Evolutionary conservation across 2,797 vertebrate genomes (phyloP).

Genomic region (Enteromius argenteus): DNA sequence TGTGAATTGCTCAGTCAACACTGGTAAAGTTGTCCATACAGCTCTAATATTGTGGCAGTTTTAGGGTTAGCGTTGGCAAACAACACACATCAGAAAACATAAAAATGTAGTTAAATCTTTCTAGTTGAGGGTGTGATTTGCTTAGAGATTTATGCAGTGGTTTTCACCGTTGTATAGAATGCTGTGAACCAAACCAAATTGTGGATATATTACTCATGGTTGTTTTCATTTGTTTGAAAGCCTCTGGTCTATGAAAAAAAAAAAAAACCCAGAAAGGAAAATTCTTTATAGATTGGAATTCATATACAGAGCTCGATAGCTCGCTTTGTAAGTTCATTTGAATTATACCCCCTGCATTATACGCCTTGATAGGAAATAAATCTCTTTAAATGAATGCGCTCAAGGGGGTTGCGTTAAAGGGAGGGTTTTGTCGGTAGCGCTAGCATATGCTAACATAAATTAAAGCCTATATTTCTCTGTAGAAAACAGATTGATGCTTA

Average conservation of each 20-base stretch:
- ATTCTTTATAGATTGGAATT: slow-evolving; percentile 71
- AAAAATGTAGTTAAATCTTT: not conserved
- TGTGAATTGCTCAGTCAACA: not conserved
- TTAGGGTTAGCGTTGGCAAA: not conserved
- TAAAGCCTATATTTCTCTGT: slow-evolving; percentile 65
- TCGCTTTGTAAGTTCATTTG: slow-evolving; percentile 80
- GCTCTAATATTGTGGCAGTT: slow-evolving; percentile 6
- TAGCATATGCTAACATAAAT: slow-evolving; percentile 80
- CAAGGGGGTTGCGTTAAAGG: slow-evolving; percentile 55
- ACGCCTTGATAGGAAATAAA: slow-evolving; percentile 80
- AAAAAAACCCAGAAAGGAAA: slow-evolving; percentile 8
- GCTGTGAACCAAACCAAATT: slow-evolving; percentile 71
- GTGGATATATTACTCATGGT: slow-evolving; percentile 38
- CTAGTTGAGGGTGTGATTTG: not conserved
- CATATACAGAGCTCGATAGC: slow-evolving; percentile 67
- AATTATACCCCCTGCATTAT: slow-evolving; percentile 78
- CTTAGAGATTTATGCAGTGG: slow-evolving; percentile 10
- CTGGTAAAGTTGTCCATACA: not conserved
- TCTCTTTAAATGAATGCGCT: slow-evolving; percentile 77
- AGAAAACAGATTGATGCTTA: slow-evolving; percentile 55
- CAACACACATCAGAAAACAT: not conserved
- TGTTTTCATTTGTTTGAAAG: slow-evolving; percentile 53
- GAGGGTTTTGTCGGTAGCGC: slow-evolving; percentile 62
- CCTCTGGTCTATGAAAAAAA: slow-evolving; percentile 6
- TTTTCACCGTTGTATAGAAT: not conserved